phyloP scores from a whole-genome alignment of 2,888 invertebrate species.

The Dendrolimus houi region DNA sequence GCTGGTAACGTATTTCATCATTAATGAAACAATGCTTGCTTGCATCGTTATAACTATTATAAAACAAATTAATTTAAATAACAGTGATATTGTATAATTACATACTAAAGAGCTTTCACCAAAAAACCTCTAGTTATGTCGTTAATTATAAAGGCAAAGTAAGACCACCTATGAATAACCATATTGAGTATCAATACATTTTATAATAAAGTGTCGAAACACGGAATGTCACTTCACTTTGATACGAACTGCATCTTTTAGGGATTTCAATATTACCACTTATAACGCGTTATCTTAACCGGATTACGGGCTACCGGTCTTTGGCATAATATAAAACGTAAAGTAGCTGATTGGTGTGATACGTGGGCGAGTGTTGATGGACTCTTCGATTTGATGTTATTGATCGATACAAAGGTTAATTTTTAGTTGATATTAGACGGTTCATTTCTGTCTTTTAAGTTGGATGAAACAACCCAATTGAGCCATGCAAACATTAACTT shows the following conservation, averaged over 20 bases:
- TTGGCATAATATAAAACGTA: slow-evolving; percentile 9
- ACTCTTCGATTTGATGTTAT: not conserved
- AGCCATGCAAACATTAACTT: too few species aligned
- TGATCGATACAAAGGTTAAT: too few species aligned
- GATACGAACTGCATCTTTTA: slow-evolving; percentile 1
- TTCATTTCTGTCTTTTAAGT: too few species aligned
- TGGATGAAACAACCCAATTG: too few species aligned
- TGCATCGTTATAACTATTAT: too few species aligned
- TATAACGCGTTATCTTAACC: slow-evolving; percentile 47
- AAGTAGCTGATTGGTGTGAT: not conserved
- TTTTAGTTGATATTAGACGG: too few species aligned
- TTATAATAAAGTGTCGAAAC: not conserved
- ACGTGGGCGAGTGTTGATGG: not conserved
- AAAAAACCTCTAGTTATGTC: not conserved
- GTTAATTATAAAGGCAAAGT: not conserved
- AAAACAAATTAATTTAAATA: too few species aligned
- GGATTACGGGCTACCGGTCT: slow-evolving; percentile 60
- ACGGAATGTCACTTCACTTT: slow-evolving; percentile 1
- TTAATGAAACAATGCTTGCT: too few species aligned
- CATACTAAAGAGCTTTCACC: too few species aligned
- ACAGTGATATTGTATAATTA: too few species aligned
- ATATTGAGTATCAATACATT: slow-evolving; percentile 7
- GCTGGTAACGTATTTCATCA: too few species aligned
- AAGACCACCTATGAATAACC: slow-evolving; percentile 14
- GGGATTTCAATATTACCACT: slow-evolving; percentile 15